Percentiles rank a stretch among this genome's conserved stretches.
Conservation (phyloP, 2,113 vertebrate genomes). For the Brachypodius melanocephalos region DNA sequence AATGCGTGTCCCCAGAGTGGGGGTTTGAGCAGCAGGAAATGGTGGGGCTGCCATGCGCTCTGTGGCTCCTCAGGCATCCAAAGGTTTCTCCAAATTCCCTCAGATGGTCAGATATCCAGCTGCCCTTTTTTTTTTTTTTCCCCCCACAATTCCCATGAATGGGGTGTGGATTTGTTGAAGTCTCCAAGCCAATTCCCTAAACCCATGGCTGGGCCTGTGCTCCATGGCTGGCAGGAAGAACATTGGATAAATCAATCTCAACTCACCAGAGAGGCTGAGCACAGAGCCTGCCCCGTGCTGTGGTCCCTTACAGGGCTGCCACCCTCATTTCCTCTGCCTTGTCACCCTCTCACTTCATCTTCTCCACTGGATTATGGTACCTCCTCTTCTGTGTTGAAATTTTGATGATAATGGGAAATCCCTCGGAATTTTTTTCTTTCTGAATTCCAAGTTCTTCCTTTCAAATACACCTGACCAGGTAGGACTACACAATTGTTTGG, state of each 20-base stretch:
- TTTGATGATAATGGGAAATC: not conserved
- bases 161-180: not conserved
- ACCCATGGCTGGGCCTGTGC: not conserved
- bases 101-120: not conserved
- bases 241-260: rapidly evolving
- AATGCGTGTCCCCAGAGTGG: not conserved
- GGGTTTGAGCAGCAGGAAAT: not conserved
- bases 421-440: not conserved
- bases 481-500: not conserved
- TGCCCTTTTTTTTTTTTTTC: not conserved
- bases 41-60: not conserved
- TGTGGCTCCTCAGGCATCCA: not conserved
- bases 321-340: not conserved
- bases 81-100: not conserved
- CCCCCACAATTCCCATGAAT: not conserved
- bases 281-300: rapidly evolving
- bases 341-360: not conserved
- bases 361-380: rapidly evolving
- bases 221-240: not conserved
- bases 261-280: not conserved
- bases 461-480: not conserved
- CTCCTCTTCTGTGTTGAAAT: not conserved
- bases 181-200: not conserved
- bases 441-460: not conserved
- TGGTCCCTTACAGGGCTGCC: not conserved